A percentile compares a stretch with the other conserved stretches of the same genome.
phyloP scores from a whole-genome alignment of 2,888 invertebrate species.

The Lycophotia porphyrea region DNA sequence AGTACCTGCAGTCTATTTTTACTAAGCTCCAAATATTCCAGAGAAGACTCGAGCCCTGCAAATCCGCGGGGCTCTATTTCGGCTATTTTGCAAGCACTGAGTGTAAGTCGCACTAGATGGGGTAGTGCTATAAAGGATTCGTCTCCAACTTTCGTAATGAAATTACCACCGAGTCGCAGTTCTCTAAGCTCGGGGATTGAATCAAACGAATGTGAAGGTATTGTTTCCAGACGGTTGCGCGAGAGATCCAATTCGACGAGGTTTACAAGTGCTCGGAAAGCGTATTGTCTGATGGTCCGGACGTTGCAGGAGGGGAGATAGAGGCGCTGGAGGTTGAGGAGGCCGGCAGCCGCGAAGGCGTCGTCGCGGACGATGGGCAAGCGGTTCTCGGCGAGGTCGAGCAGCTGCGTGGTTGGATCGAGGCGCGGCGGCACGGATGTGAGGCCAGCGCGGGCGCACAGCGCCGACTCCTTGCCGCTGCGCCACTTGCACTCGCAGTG shows the following conservation, averaged over 20 bases:
- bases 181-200: slow-evolving; percentile 94
- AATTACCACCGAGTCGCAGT: slow-evolving; percentile 93
- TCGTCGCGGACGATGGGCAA: slow-evolving; percentile 92
- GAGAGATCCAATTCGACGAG: slow-evolving; percentile 95
- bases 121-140: slow-evolving; percentile 92
- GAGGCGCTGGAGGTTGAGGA: slow-evolving; percentile 95
- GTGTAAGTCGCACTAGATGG: slow-evolving; percentile 93
- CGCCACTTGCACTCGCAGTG: slow-evolving; percentile 97
- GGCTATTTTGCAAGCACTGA: slow-evolving; percentile 93
- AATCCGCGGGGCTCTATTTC: slow-evolving; percentile 93
- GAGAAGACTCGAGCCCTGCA: slow-evolving; percentile 92
- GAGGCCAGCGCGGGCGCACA: slow-evolving; percentile 94
- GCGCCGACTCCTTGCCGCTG: slow-evolving; percentile 95
- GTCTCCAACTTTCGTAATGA: slow-evolving; percentile 92
- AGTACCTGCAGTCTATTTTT: slow-evolving; percentile 93
- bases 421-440: slow-evolving; percentile 93
- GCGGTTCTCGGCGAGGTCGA: slow-evolving; percentile 94
- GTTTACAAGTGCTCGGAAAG: slow-evolving; percentile 94
- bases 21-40: slow-evolving; percentile 95
- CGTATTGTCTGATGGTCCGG: slow-evolving; percentile 92
- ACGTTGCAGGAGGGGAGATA: slow-evolving; percentile 93
- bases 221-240: slow-evolving; percentile 91
- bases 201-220: slow-evolving; percentile 94
- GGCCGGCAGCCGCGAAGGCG: slow-evolving; percentile 93
- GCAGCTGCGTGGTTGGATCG: slow-evolving; percentile 94